A percentile compares a stretch with the other conserved stretches of the same genome.
These are phyloP conservation scores for Ctenomys sociabilis DNA, from an alignment of 2,113 vertebrate species.

Conservation along the genomic window DNA sequence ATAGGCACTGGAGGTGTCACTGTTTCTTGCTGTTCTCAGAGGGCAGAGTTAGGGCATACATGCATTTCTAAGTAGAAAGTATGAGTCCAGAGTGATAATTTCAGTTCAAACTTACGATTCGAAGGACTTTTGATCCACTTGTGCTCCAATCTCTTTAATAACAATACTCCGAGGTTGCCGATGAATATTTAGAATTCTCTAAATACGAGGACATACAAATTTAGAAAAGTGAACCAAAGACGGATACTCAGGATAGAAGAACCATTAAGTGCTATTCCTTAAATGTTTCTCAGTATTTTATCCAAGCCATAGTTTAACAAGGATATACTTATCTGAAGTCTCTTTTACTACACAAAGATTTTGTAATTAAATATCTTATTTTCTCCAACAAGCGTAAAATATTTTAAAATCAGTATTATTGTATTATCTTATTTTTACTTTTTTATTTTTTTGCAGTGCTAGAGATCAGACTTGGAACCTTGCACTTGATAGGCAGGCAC, in stretches of 20 bases:
- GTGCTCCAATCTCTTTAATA: neutral
- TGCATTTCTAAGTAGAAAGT: neutral
- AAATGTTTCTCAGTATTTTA: neutral
- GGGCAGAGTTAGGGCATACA: neutral
- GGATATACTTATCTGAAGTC: neutral
- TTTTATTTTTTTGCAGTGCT: too few species aligned
- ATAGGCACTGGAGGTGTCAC: neutral
- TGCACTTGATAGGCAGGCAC: too few species aligned
- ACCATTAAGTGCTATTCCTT: neutral
- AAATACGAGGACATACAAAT: neutral
- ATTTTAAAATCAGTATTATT: neutral
- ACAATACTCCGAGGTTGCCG: neutral
- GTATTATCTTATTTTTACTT: too few species aligned
- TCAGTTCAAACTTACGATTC: neutral
- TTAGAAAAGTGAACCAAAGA: neutral
- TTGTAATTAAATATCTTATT: neutral
- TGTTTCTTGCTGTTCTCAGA: neutral
- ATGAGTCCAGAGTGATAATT: neutral
- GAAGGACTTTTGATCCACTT: neutral
- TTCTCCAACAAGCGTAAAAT: neutral
- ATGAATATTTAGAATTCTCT: neutral
- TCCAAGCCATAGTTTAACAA: neutral
- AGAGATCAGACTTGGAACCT: too few species aligned
- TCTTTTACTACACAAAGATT: neutral
- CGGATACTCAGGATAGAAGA: neutral